Conservation (phyloP, 2,113 vertebrate genomes). For the Ceyx melanurus region DNA sequence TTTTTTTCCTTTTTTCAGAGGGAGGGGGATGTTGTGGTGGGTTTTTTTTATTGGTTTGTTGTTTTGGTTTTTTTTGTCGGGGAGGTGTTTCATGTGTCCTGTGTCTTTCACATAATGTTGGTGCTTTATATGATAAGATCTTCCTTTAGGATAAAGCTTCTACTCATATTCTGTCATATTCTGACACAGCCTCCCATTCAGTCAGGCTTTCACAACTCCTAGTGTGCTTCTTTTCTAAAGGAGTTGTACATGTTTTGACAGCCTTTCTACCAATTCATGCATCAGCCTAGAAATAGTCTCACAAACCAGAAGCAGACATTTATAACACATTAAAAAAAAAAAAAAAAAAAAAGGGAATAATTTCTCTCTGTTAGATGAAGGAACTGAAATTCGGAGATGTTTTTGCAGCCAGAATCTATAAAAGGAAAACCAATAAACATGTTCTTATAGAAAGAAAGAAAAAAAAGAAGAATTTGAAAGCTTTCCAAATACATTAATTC, state of each 20-base stretch:
- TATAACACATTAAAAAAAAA: background rate
- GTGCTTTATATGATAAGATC: background rate
- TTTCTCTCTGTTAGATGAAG: background rate
- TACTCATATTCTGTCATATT: background rate
- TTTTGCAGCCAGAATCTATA: conserved; percentile 23
- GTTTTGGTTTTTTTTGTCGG: background rate
- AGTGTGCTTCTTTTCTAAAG: background rate
- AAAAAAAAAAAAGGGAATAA: background rate
- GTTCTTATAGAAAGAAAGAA: background rate
- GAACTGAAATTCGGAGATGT: background rate
- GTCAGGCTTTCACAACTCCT: background rate
- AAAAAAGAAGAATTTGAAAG: background rate
- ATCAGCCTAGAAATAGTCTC: background rate
- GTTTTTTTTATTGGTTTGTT: background rate
- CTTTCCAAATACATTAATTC: conserved; percentile 19
- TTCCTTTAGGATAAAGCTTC: background rate
- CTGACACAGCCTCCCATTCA: background rate
- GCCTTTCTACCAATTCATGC: conserved; percentile 1
- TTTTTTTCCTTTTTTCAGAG: background rate
- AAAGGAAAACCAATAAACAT: background rate
- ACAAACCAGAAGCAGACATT: background rate
- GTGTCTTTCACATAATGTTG: background rate
- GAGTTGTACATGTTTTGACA: conserved; percentile 8
- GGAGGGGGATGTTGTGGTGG: too few species aligned
- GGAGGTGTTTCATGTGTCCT: background rate